A percentile compares a stretch with the other conserved stretches of the same genome.
Conservation (phyloP, 2,888 invertebrate species). For the Chymomyza caudatula region DNA sequence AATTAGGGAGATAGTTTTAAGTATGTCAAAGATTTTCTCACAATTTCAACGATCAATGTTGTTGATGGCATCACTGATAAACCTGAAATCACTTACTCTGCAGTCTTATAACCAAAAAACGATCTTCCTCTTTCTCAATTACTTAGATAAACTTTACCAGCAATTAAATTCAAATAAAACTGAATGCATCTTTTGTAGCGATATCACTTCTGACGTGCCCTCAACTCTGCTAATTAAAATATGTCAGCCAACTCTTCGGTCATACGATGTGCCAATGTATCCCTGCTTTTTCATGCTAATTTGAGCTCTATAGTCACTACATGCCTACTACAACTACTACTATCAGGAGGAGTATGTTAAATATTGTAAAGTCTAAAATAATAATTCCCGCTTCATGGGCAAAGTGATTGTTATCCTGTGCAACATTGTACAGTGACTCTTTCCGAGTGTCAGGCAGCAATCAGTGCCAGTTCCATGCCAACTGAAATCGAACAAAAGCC, state of each 20-base stretch:
- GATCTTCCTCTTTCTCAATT: background rate
- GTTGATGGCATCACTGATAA: slow-evolving; percentile 5
- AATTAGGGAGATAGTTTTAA: slow-evolving; percentile 31
- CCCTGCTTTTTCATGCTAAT: slow-evolving; percentile 37
- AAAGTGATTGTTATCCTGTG: slow-evolving; percentile 34
- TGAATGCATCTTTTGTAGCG: slow-evolving; percentile 7
- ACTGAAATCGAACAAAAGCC: slow-evolving; percentile 36
- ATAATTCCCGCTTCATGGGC: slow-evolving; percentile 43
- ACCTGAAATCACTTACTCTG: background rate
- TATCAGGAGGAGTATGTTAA: background rate
- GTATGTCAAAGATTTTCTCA: slow-evolving; percentile 26
- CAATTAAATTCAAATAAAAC: slow-evolving; percentile 41
- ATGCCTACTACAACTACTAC: background rate
- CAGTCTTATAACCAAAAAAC: background rate
- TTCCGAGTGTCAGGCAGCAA: background rate
- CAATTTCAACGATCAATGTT: background rate
- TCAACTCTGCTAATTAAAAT: slow-evolving; percentile 29
- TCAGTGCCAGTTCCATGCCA: background rate
- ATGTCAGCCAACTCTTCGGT: slow-evolving; percentile 30
- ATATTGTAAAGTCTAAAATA: slow-evolving; percentile 29
- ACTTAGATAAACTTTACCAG: background rate
- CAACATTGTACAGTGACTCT: background rate
- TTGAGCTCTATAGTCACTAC: slow-evolving; percentile 1
- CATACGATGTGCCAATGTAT: slow-evolving; percentile 5
- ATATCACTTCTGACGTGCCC: slow-evolving; percentile 8